phyloP scores from a whole-genome alignment of 2,113 vertebrate species.

The Rynchops niger region DNA sequence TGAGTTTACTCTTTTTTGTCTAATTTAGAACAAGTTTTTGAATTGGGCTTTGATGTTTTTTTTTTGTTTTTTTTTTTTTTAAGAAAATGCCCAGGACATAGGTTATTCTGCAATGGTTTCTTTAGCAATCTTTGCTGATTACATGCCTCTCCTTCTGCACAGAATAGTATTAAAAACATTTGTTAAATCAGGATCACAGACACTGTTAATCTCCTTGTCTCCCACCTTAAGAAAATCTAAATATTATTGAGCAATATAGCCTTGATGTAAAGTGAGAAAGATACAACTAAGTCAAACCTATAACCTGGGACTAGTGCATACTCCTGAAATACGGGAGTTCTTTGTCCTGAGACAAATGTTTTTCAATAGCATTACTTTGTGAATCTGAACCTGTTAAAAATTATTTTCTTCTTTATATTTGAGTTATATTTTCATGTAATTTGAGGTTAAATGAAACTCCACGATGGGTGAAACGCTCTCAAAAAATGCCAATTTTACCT shows the following conservation, averaged over 20 bases:
- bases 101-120: neutral
- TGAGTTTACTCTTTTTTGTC: neutral
- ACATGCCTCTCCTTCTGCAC: neutral
- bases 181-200: neutral
- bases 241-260: neutral
- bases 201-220: neutral
- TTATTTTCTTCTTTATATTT: neutral
- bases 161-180: neutral
- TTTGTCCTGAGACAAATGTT: neutral
- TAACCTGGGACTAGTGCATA: neutral
- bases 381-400: neutral
- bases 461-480: fast-evolving
- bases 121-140: neutral
- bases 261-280: neutral
- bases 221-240: neutral
- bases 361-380: neutral
- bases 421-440: neutral
- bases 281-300: neutral
- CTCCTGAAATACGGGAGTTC: fast-evolving
- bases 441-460: neutral
- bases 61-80: too few relatives aligned
- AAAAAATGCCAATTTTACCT: neutral
- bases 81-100: neutral
- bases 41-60: fast-evolving
- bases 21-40: neutral